These are phyloP conservation scores for Temnopleurus reevesii DNA, from an alignment of 53 echinoderm and acorn worm genomes.

Conservation along the genomic window DNA sequence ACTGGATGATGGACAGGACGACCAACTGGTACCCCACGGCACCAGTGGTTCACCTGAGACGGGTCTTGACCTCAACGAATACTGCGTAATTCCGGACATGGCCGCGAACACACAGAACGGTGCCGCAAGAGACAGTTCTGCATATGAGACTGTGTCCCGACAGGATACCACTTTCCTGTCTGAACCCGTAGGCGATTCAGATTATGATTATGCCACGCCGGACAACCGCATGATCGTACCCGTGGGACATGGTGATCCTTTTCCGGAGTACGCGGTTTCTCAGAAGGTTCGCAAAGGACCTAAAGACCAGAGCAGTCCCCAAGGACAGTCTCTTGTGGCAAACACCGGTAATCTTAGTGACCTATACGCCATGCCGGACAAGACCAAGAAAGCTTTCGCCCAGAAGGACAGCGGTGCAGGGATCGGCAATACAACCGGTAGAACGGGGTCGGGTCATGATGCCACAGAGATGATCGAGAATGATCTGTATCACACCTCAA, in stretches of 20 bases:
- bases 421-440: background rate
- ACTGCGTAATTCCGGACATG: background rate
- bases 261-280: constrained; percentile 2
- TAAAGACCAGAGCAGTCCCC: background rate
- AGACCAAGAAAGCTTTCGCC: background rate
- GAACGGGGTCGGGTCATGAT: too few species aligned
- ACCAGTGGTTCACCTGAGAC: background rate
- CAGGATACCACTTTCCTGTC: background rate
- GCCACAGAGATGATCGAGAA: background rate
- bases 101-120: background rate
- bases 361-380: background rate
- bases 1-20: background rate
- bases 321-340: background rate
- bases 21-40: background rate
- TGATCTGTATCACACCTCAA: background rate
- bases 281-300: background rate
- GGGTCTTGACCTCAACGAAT: background rate
- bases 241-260: background rate
- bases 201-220: background rate
- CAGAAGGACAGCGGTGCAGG: background rate
- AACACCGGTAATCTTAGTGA: background rate
- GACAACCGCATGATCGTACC: too few species aligned
- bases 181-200: too few species aligned
- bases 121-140: background rate
- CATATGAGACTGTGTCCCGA: background rate